Conservation (phyloP, 2,797 vertebrate species). For the Ptychobarbus kaznakovi region DNA sequence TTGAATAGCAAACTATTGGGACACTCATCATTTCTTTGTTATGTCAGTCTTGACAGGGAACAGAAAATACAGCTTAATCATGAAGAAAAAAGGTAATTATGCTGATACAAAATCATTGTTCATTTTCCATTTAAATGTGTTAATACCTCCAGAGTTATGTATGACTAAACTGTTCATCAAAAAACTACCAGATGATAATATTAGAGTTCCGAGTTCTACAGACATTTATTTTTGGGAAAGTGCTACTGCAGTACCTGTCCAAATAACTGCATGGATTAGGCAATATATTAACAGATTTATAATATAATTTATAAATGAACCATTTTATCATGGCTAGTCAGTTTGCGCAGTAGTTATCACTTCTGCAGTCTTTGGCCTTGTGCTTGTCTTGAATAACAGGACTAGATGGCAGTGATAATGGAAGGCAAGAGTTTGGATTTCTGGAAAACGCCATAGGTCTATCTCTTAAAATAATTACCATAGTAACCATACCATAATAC, state of each 20-base stretch:
- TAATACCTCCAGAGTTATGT: not conserved
- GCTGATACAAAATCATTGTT: slow-evolving; percentile 8
- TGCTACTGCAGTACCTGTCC: not conserved
- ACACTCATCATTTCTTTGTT: slow-evolving; percentile 38
- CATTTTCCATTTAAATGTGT: slow-evolving; percentile 10
- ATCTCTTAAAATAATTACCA: not conserved
- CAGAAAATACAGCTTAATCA: slow-evolving; percentile 34
- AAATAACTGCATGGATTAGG: not conserved
- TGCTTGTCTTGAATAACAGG: slow-evolving; percentile 16
- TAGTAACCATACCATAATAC: not conserved
- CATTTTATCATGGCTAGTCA: not conserved
- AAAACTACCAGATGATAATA: not conserved
- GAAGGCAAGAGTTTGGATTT: not conserved
- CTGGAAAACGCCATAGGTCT: not conserved
- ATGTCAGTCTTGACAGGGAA: slow-evolving; percentile 26
- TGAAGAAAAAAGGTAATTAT: slow-evolving; percentile 2
- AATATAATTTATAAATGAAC: not conserved
- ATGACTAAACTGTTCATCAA: not conserved
- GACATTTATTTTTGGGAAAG: not conserved
- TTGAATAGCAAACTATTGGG: slow-evolving; percentile 39
- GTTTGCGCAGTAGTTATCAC: not conserved
- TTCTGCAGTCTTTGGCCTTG: slow-evolving; percentile 9
- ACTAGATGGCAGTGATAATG: not conserved
- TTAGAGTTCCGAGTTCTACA: not conserved
- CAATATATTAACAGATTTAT: not conserved